Conservation (phyloP, 2,113 vertebrate genomes). For the Balaeniceps rex region DNA sequence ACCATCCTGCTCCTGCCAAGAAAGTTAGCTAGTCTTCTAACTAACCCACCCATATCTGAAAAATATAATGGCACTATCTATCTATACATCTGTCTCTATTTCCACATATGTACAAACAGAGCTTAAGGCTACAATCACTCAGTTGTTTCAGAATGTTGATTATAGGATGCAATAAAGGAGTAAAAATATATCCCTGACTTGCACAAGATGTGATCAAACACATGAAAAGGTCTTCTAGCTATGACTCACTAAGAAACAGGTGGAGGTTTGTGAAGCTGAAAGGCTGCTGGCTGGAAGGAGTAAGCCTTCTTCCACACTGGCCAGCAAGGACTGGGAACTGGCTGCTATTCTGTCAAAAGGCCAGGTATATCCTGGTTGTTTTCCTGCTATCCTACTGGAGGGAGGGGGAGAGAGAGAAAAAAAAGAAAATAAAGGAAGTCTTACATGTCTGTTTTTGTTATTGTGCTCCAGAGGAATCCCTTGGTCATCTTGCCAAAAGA, state of each 20-base stretch:
- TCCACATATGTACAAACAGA: not conserved
- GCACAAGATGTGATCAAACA: not conserved
- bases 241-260: not conserved
- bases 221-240: not conserved
- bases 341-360: not conserved
- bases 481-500: not conserved
- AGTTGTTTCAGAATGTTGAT: not conserved
- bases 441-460: not conserved
- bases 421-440: not conserved
- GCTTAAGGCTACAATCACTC: not conserved
- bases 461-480: not conserved
- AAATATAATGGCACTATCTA: not conserved
- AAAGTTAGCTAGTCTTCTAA: not conserved
- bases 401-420: too few species aligned
- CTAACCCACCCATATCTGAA: not conserved
- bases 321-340: not conserved
- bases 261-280: not conserved
- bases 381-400: not conserved
- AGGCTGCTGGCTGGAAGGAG: not conserved
- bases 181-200: not conserved
- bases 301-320: not conserved
- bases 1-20: not conserved
- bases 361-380: not conserved
- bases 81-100: not conserved
- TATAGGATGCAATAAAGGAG: not conserved